These are phyloP conservation scores for Sanderia malayensis DNA, from an alignment of 30 jellyfish, hydroid and myxozoan species.

Conservation along the genomic window DNA sequence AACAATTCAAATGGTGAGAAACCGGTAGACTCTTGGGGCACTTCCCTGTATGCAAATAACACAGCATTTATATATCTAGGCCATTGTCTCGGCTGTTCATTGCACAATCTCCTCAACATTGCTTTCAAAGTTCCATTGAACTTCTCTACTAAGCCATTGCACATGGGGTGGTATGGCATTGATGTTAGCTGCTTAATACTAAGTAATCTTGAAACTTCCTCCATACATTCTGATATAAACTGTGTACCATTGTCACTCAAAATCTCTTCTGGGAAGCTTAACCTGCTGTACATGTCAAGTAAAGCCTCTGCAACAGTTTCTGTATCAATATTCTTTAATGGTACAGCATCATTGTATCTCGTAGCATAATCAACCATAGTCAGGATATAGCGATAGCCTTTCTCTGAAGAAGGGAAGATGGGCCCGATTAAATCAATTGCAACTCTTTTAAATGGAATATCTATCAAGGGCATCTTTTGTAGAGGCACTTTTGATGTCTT, in stretches of 20 bases:
- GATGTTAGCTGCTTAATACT: conserved; percentile 31
- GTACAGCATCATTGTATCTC: conserved; percentile 52
- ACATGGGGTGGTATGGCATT: conserved; percentile 49
- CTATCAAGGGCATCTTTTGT: conserved; percentile 52
- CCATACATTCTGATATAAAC: conserved; percentile 55
- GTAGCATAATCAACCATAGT: conserved; percentile 48
- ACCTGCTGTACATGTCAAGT: conserved; percentile 45
- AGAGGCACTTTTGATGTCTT: conserved; percentile 37
- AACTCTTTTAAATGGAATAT: conserved; percentile 48
- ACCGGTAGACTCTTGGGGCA: too few species aligned
- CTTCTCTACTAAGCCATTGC: conserved; percentile 55
- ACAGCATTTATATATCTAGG: conserved; percentile 41
- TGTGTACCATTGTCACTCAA: conserved; percentile 43
- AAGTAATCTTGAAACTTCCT: conserved; percentile 37
- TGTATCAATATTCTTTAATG: conserved; percentile 48
- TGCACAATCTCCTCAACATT: conserved; percentile 30
- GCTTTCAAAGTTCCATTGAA: conserved; percentile 46
- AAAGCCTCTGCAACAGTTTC: conserved; percentile 57
- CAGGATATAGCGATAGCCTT: conserved; percentile 44
- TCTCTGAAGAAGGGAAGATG: conserved; percentile 43
- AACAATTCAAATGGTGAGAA: too few species aligned
- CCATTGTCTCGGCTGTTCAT: conserved; percentile 65
- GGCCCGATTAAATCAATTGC: conserved; percentile 58
- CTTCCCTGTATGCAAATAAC: too few species aligned
- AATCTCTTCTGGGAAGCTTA: conserved; percentile 46